Evolutionary conservation across 2,888 invertebrate genomes (phyloP).

Genomic region (Dicranocentrus wangi): DNA sequence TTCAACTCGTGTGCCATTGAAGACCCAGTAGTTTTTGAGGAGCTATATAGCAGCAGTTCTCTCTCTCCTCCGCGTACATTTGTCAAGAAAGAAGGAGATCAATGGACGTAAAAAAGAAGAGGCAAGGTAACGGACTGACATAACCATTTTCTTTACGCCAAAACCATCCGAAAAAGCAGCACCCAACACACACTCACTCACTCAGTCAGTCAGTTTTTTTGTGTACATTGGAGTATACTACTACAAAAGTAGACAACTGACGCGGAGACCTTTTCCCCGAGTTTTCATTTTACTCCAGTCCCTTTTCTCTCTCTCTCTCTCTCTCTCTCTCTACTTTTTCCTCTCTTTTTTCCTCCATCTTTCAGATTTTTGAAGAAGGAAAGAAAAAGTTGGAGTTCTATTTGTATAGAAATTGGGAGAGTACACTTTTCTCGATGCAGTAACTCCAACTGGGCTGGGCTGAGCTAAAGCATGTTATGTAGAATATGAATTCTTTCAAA

Average conservation of each 20-base stretch:
- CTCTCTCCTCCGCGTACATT: neutral
- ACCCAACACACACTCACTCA: neutral
- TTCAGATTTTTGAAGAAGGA: neutral
- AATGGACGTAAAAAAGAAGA: conserved; percentile 36
- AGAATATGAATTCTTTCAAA: conserved; percentile 49
- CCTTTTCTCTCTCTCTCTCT: neutral
- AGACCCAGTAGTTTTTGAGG: no score
- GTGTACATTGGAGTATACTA: no score
- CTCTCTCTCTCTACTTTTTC: neutral
- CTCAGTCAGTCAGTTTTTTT: no score
- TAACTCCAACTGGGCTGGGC: neutral
- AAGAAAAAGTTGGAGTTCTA: conserved; percentile 28
- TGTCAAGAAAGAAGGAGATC: neutral
- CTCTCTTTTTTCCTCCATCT: neutral
- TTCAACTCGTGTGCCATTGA: conserved; percentile 12
- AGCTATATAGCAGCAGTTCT: no score
- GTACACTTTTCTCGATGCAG: neutral
- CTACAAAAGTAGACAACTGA: neutral
- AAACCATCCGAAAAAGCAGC: neutral
- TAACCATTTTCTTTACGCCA: conserved; percentile 30
- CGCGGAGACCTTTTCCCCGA: conserved; percentile 21
- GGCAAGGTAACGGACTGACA: conserved; percentile 24
- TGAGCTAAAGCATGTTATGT: conserved; percentile 6
- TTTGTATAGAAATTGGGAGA: conserved; percentile 8
- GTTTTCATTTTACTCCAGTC: conserved; percentile 11